phyloP scores from a whole-genome alignment of 2,113 vertebrate genomes.

The Pseudonaja textilis region DNA sequence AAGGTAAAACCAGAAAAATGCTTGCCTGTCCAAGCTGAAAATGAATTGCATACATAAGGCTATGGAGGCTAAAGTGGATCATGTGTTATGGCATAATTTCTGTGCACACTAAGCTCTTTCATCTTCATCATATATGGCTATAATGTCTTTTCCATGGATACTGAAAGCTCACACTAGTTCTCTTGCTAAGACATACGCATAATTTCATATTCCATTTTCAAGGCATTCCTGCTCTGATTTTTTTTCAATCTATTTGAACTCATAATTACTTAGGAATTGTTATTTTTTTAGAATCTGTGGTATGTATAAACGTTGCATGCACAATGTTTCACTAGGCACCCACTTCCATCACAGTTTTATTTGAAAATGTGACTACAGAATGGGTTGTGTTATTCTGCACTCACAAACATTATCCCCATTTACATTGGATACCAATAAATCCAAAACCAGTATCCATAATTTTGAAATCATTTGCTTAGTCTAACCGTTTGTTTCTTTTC shows the following conservation, averaged over 20 bases:
- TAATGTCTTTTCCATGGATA: background rate
- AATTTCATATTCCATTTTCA: background rate
- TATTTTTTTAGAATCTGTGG: background rate
- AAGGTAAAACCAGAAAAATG: constrained; percentile 15
- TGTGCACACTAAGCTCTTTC: background rate
- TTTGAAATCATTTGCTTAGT: background rate
- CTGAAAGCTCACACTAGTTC: background rate
- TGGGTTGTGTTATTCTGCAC: background rate
- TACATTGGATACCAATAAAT: background rate
- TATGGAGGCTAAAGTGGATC: constrained; percentile 5
- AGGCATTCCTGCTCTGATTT: constrained; percentile 5
- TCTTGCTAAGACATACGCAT: background rate
- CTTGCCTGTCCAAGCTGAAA: constrained; percentile 15
- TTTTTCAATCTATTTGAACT: background rate
- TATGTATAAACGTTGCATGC: background rate
- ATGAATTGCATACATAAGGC: background rate
- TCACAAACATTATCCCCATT: background rate
- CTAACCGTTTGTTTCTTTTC: background rate
- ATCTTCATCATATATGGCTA: background rate
- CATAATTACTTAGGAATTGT: background rate
- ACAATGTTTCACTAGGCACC: background rate
- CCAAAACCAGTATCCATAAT: background rate
- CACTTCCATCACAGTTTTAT: background rate
- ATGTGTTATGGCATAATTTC: constrained; percentile 10
- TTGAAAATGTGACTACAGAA: background rate